Base-by-base conservation (phyloP, 2,797 vertebrate genomes). In the Enteromius radiatus region DNA sequence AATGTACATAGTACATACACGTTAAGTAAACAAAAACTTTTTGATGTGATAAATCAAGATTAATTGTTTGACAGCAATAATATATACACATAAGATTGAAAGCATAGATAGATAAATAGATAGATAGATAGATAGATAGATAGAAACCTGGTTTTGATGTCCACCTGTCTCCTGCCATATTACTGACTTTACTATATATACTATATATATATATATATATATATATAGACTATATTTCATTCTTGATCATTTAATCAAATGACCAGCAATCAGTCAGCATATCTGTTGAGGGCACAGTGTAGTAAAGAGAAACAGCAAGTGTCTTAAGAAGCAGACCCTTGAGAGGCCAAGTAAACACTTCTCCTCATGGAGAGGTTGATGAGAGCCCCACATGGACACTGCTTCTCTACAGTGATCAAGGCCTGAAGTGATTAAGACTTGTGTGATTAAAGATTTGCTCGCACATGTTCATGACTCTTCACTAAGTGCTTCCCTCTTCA, bases 341-440 rank as follows among this genome's bases (percentile, higher is more conserved):
- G 89, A 85, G 68, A 43, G 49, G 78, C 81, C 1, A 9, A 47
- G 75, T 38, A 83, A 73, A 81, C 68, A 71, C 49, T 81, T 64
- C 38, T 71, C 41, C 59, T 88, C 88, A 90, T 85, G 9, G 49
- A 78, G 49, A 38, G 77, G 64, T 77, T 93, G 92, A 94, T 93
- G 91, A 94, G 91, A 84, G 87, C 80, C 54, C 84, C 87, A 86
- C 81, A 56, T 87, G 88, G 87, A 86, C 88, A 80, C 80, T 12
- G 81, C 82, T 78, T 84, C 89, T 92, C 78, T 91, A 92, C 89
- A 83, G 91, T 85, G 92, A 84, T 89, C 87, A 89, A n/a, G 81
- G 84, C 86, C 90, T 87, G 80, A 88, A 87, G 90, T 94, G 93
- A 94, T 95, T 93, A 93, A 93, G 87, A 88, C 88, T 91, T 89